These are phyloP conservation scores for Rhinophrynus dorsalis DNA, from an alignment of 2,797 vertebrate genomes.

Conservation along the genomic window DNA sequence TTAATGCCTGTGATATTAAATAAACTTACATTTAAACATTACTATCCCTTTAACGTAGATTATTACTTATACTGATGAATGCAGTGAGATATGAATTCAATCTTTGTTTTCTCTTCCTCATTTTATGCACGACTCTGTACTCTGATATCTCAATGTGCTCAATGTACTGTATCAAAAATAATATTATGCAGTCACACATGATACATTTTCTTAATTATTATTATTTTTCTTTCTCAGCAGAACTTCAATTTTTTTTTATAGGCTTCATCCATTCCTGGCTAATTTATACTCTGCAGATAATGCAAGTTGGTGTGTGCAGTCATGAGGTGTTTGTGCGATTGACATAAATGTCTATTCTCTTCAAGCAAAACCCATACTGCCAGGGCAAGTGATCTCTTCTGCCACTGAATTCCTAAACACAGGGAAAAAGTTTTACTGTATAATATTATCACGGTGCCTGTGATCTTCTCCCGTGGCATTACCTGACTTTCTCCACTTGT, in stretches of 20 bases:
- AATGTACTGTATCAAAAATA: constrained; percentile 31
- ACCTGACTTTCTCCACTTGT: too few relatives aligned
- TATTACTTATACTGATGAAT: too few relatives aligned
- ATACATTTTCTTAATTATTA: not conserved
- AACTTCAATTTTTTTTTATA: constrained; percentile 4
- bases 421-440: too few relatives aligned
- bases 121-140: not conserved
- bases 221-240: constrained; percentile 19
- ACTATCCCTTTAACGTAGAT: too few relatives aligned
- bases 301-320: constrained; percentile 16
- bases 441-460: too few relatives aligned
- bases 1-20: too few relatives aligned
- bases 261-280: constrained; percentile 7
- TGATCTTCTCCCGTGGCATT: too few relatives aligned
- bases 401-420: not conserved
- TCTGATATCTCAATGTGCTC: constrained; percentile 16
- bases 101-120: constrained; percentile 12
- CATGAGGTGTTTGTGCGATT: constrained; percentile 1
- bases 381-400: not conserved
- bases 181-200: constrained; percentile 5
- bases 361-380: constrained; percentile 1
- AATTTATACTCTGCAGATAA: constrained; percentile 19
- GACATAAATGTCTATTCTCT: not conserved
- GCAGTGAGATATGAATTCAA: too few relatives aligned
- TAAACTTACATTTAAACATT: too few relatives aligned